Conservation (phyloP, 2,113 vertebrate species). For the Ceyx margarethae region DNA sequence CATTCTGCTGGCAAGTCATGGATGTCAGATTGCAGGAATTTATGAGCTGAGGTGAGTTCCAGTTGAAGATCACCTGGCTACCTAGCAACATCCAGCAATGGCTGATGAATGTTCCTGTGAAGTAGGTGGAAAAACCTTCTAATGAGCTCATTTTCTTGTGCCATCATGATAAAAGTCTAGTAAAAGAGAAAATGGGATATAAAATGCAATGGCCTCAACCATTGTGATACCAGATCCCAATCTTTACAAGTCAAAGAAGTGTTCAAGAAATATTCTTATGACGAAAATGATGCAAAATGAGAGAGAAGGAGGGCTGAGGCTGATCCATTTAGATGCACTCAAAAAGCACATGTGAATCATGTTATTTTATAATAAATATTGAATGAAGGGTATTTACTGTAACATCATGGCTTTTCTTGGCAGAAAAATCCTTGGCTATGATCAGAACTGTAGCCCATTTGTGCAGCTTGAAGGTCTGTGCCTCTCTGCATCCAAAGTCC, state of each 20-base stretch:
- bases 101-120: not conserved
- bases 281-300: slow-evolving; percentile 8
- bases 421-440: not conserved
- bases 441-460: not conserved
- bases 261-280: not conserved
- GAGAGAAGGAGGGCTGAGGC: not conserved
- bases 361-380: not conserved
- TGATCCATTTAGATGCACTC: not conserved
- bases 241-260: not conserved
- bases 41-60: not conserved
- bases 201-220: not conserved
- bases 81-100: slow-evolving; percentile 7
- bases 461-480: not conserved
- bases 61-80: slow-evolving; percentile 23
- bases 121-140: slow-evolving; percentile 14
- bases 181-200: not conserved
- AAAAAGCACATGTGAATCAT: not conserved
- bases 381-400: not conserved
- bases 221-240: not conserved
- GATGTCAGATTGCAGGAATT: not conserved
- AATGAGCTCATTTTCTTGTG: not conserved
- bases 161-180: not conserved
- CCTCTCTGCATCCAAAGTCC: not conserved
- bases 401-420: not conserved
- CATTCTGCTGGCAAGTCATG: not conserved